Percentiles rank a stretch among this genome's conserved stretches.
phyloP scores from a whole-genome alignment of 92 coral and sea anemone genomes.

The Pocillopora grandis region DNA sequence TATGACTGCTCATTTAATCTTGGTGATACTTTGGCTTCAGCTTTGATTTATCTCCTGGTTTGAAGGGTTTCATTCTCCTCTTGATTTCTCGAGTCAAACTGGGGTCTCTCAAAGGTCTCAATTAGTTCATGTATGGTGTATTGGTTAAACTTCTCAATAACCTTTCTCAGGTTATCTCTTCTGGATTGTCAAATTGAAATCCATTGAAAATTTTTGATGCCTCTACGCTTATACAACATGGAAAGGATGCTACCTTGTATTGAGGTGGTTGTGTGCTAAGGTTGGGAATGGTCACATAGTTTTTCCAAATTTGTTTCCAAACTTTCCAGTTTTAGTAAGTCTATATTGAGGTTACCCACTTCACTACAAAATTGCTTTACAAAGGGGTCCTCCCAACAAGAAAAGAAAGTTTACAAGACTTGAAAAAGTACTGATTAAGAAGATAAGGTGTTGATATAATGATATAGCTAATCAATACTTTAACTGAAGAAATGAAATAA shows the following conservation, averaged over 20 bases:
- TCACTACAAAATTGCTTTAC: too few relatives aligned
- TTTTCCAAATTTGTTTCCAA: constrained; percentile 27
- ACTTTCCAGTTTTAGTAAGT: background rate
- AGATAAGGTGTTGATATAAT: too few relatives aligned
- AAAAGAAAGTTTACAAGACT: too few relatives aligned
- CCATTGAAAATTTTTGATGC: constrained; percentile 51
- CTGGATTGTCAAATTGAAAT: constrained; percentile 4
- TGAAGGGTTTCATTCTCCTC: constrained; percentile 23
- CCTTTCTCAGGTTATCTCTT: constrained; percentile 19
- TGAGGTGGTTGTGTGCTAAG: constrained; percentile 1
- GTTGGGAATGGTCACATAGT: constrained; percentile 12
- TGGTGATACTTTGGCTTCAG: background rate
- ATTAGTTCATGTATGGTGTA: constrained; percentile 44
- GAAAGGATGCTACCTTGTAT: constrained; percentile 51
- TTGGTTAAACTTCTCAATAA: constrained; percentile 48
- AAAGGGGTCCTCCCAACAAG: too few relatives aligned
- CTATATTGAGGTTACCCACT: too few relatives aligned
- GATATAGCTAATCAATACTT: too few relatives aligned
- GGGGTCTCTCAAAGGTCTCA: constrained; percentile 39
- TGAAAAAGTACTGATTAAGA: too few relatives aligned
- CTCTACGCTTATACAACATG: constrained; percentile 53
- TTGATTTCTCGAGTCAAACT: constrained; percentile 39
- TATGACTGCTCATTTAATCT: background rate
- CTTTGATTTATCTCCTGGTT: background rate
- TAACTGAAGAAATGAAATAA: too few relatives aligned